phyloP scores from a whole-genome alignment of 2,797 vertebrate species.

The Galago senegalensis region DNA sequence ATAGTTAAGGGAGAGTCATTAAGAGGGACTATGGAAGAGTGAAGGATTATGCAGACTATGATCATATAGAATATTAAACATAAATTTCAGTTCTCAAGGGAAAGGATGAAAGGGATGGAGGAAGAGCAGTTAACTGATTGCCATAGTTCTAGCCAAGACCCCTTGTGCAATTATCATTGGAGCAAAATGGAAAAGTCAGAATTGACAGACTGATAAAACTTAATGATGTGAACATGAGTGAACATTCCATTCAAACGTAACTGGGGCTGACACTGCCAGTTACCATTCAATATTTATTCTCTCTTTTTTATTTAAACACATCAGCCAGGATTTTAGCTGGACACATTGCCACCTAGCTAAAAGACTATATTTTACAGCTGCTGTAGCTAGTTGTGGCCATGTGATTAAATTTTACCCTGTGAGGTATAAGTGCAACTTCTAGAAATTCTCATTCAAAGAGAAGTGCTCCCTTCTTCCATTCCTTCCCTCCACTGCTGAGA shows the following conservation, averaged over 20 bases:
- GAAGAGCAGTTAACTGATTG: neutral
- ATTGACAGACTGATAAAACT: conserved; percentile 29
- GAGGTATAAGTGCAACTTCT: neutral
- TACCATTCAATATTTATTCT: conserved; percentile 24
- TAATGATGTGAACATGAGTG: neutral
- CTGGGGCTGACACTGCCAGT: neutral
- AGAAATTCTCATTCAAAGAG: neutral
- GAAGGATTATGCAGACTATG: neutral
- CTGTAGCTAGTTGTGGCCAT: neutral
- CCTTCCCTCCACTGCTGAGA: neutral
- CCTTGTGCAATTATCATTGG: neutral
- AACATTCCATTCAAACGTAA: neutral
- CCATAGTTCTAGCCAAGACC: neutral
- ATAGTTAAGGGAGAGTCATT: neutral
- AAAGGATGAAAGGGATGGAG: neutral
- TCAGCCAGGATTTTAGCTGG: neutral
- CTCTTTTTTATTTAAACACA: neutral
- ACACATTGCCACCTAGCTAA: neutral
- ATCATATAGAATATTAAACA: neutral
- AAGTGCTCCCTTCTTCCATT: neutral
- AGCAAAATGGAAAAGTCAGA: neutral
- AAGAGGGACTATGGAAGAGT: neutral
- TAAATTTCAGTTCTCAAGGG: conserved; percentile 9
- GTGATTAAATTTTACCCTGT: neutral
- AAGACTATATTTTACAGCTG: neutral